Base-by-base conservation (phyloP, 2,888 invertebrate species). In the Griposia aprilina region DNA sequence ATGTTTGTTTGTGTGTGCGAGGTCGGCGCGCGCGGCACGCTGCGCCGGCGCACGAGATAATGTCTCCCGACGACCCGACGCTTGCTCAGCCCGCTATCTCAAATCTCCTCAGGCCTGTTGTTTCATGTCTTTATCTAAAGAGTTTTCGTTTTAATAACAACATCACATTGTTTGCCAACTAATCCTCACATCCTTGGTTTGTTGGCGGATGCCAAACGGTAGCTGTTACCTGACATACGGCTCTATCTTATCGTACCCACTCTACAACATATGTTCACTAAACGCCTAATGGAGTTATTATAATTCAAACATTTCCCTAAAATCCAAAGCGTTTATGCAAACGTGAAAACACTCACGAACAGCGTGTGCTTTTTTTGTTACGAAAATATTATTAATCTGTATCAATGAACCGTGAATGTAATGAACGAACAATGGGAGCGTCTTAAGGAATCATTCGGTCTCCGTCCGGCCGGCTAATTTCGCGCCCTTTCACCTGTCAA, bases 201-300 rank as follows among this genome's bases (percentile, higher is more conserved):
- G 95, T 94, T 93, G 89, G 92, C 93, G 91, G 92, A 95, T 93
- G 94, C 94, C 94, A 94, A 96, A 97, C 97, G 95, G 97, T 96
- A 96, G 96, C 95, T 92, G 91, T 93, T 86, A 92, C 94, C 95
- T 95, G 96, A 96, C 97, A 97, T 96, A 96, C 94, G 96, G 96
- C 92, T 95, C 94, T 96, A 96, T 96, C 97, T 97, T 96, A 97
- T 97, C 97, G 87, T 93, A 93, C 87, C 94, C 95, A 96, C 96
- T 96, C 93, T 91, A 92, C 93, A 93, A 93, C 96, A 96, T 96
- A 96, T 97, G 97, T 94, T 88, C 94, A 91, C 92, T 90, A 83
- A 84, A 90, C 92, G 94, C 92, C 91, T 96, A 97, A 96, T 96
- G 96, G 95, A 95, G 90, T 92, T 92, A 93, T 93, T 90, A 92